phyloP scores from a whole-genome alignment of 2,797 vertebrate species.

The Tragopan temminckii region DNA sequence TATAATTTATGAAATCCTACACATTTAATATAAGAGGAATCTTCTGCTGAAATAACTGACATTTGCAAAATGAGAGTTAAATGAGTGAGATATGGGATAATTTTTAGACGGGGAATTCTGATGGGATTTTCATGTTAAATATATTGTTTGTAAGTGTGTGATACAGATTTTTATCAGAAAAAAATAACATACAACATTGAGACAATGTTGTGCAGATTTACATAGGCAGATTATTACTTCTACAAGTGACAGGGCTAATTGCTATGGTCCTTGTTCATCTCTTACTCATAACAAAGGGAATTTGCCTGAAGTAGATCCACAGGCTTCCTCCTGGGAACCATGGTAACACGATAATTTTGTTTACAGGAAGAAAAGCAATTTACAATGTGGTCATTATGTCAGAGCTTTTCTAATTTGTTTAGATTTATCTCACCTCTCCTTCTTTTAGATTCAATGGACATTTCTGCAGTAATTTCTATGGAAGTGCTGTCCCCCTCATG shows the following conservation, averaged over 20 bases:
- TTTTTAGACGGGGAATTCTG: constrained; percentile 11
- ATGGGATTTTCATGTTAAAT: constrained; percentile 20
- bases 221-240: background rate
- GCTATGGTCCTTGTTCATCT: background rate
- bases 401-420: constrained; percentile 1
- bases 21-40: background rate
- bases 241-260: background rate
- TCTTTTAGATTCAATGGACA: background rate
- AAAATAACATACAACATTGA: background rate
- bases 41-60: constrained; percentile 18
- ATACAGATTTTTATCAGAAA: background rate
- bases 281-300: constrained; percentile 7
- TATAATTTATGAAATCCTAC: background rate
- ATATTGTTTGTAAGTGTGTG: constrained; percentile 3
- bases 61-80: constrained; percentile 3
- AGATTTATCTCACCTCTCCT: background rate
- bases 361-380: background rate
- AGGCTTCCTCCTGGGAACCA: constrained; percentile 2
- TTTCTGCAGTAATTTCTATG: background rate
- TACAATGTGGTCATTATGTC: background rate
- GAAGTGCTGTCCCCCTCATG: background rate
- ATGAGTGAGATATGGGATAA: constrained; percentile 1
- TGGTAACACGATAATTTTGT: constrained; percentile 40
- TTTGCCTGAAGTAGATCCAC: background rate
- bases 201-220: background rate